These are phyloP conservation scores for Lathamus discolor DNA, from an alignment of 2,113 vertebrate genomes.

Conservation along the genomic window DNA sequence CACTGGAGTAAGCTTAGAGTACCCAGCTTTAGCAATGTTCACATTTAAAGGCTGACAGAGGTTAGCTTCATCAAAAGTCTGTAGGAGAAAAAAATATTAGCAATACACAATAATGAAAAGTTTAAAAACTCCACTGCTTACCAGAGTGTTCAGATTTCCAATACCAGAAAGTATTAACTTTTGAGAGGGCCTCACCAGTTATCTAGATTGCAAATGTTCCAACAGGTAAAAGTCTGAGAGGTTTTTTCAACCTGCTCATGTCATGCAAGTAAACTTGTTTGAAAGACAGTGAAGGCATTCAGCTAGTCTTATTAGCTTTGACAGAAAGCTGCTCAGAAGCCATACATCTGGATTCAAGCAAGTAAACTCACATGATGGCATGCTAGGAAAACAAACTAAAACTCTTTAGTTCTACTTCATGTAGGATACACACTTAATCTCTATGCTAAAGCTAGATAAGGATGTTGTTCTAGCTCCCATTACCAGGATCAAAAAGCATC, in stretches of 20 bases:
- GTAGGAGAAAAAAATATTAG: neutral
- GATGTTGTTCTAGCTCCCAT: neutral
- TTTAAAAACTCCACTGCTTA: neutral
- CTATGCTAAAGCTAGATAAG: neutral
- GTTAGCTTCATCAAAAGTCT: conserved; percentile 87
- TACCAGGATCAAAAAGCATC: neutral
- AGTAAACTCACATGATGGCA: neutral
- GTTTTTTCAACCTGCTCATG: neutral
- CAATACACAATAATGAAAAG: neutral
- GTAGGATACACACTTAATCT: rapidly evolving
- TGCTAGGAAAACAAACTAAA: neutral
- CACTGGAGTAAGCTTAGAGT: conserved; percentile 91
- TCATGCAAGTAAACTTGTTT: neutral
- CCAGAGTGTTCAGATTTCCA: neutral
- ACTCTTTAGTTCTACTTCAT: neutral
- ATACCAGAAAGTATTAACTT: neutral
- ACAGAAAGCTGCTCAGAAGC: neutral
- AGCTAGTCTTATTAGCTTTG: neutral
- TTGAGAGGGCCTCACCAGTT: neutral
- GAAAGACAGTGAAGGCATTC: neutral
- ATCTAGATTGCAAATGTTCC: neutral
- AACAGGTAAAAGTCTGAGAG: neutral
- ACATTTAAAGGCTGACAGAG: conserved; percentile 81
- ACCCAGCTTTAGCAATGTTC: conserved; percentile 87
- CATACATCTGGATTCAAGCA: neutral